Evolutionary conservation across 2,113 vertebrate species (phyloP).

Genomic region (Scalopus aquaticus): DNA sequence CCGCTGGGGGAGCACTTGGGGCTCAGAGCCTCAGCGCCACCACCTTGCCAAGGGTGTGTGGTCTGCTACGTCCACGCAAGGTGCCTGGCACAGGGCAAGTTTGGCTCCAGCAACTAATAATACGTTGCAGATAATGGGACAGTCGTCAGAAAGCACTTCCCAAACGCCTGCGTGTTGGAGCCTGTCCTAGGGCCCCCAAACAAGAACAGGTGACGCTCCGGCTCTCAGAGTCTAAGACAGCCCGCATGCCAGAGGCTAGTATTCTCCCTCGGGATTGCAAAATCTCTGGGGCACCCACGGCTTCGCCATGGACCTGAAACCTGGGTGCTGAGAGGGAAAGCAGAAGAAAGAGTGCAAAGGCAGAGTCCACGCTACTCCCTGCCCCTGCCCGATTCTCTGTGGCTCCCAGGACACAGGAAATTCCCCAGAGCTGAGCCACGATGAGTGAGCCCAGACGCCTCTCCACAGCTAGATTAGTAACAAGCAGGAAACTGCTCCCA

Average conservation of each 20-base stretch:
- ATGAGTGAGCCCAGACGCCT: neutral
- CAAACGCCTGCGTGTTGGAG: neutral
- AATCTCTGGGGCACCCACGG: neutral
- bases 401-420: slow-evolving; percentile 46
- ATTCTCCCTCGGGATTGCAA: neutral
- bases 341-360: neutral
- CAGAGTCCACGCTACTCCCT: neutral
- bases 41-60: no score
- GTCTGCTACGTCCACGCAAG: neutral
- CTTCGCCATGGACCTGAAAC: neutral
- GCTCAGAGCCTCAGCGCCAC: neutral
- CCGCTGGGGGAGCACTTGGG: neutral
- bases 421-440: slow-evolving; percentile 60
- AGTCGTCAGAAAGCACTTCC: neutral
- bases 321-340: neutral
- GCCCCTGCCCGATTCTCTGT: neutral
- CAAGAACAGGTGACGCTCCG: neutral
- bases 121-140: neutral
- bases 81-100: no score
- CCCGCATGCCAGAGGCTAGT: neutral
- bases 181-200: neutral
- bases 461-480: neutral
- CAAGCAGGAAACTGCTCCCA: slow-evolving; percentile 59
- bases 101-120: neutral
- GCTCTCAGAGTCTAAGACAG: neutral